Conservation (phyloP, 2,113 vertebrate species). For the Microcebus jonahi region DNA sequence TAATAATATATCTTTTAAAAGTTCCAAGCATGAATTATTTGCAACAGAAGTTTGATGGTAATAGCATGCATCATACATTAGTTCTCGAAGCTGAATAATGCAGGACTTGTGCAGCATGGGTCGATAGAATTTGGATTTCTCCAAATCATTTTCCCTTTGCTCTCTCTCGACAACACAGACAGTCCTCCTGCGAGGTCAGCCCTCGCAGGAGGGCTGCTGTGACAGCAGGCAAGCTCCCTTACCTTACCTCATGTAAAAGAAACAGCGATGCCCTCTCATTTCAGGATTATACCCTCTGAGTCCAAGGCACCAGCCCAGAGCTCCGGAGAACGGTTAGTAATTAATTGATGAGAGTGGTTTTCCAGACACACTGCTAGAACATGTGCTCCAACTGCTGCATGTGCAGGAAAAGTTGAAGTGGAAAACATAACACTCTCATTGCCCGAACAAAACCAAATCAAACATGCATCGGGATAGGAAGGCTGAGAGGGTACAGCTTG, state of each 20-base stretch:
- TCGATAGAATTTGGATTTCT: constrained; percentile 73
- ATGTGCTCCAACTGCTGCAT: not conserved
- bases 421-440: not conserved
- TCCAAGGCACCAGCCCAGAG: not conserved
- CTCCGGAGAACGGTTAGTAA: constrained; percentile 53
- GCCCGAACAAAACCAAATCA: not conserved
- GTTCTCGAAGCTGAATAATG: constrained; percentile 75
- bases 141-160: constrained; percentile 61
- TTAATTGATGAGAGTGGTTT: constrained; percentile 64
- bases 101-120: constrained; percentile 1
- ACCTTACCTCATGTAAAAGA: not conserved
- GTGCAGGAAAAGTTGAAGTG: not conserved
- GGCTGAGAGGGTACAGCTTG: too few species aligned
- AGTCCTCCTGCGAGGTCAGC: not conserved
- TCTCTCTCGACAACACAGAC: not conserved
- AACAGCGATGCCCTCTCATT: not conserved
- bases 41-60: constrained; percentile 75
- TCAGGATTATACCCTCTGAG: not conserved
- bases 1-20: constrained; percentile 76
- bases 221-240: not conserved
- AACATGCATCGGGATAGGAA: not conserved
- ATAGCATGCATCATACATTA: constrained; percentile 73
- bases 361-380: constrained; percentile 40
- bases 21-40: constrained; percentile 79
- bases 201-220: too few species aligned